These are phyloP conservation scores for Todiramphus chloris DNA, from an alignment of 2,113 vertebrate genomes.

Conservation along the genomic window DNA sequence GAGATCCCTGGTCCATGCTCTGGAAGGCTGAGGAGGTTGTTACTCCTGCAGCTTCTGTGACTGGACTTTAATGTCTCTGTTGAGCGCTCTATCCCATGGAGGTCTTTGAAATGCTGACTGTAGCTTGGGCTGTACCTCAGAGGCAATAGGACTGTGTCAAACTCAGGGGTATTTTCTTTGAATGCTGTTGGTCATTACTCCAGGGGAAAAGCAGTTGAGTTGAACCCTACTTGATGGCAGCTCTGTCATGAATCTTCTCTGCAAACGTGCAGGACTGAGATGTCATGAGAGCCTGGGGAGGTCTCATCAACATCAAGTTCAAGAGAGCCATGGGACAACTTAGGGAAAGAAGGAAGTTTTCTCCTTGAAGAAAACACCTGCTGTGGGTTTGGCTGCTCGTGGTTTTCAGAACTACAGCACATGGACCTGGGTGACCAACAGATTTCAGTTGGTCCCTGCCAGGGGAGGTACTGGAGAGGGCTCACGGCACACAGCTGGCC, in stretches of 20 bases:
- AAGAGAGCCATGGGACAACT: neutral
- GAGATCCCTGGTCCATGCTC: neutral
- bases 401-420: neutral
- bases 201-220: neutral
- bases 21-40: neutral
- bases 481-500: neutral
- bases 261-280: neutral
- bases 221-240: neutral
- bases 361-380: neutral
- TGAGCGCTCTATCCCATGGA: neutral
- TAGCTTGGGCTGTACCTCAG: neutral
- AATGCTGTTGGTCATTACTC: neutral
- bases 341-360: neutral
- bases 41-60: neutral
- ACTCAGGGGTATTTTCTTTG: neutral
- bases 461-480: neutral
- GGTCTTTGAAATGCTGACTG: neutral
- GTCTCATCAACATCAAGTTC: neutral
- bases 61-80: neutral
- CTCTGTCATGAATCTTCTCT: neutral
- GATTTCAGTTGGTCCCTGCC: neutral
- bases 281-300: neutral
- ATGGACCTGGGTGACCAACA: neutral
- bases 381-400: neutral
- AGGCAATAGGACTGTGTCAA: rapidly evolving